Evolutionary conservation across 2,113 vertebrate genomes (phyloP), one percentile per base, ranked within the genome.

Genomic region (Caranx ignobilis): DNA sequence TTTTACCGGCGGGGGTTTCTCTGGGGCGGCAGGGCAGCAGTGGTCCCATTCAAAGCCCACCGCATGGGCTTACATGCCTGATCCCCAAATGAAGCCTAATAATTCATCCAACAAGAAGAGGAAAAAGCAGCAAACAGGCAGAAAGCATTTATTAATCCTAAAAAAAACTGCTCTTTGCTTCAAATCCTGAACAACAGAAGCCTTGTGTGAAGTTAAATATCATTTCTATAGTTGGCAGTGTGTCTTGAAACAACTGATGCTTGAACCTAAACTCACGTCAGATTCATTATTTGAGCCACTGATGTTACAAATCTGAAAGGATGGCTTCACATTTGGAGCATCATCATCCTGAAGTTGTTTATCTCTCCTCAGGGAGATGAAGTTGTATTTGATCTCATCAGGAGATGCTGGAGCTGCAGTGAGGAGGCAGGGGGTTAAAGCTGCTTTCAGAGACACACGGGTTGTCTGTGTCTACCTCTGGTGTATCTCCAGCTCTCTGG

Each of bases 1-100:
- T 93, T 94, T 91, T 77, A 90, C 88, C 89, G 71, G 89, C 82
- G 88, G 92, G 88, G 82, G 89, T 85, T 94, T 93, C 87, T 91
- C 73, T 83, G 81, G 85, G 88, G 82, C 88, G 79, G 79, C 84
- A 86, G 90, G 85, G 86, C 86, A 82, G 84, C 77, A 66, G 78
- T 77, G 80, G 86, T 66, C 82, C 76, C 75, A 89, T 90, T 93
- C 87, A 93, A 77, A 86, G 75, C 75, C 72, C 83, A 70, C 88
- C 75, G 54, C 89, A 81, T 85, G 87, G 69, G 60, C 85, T 74
- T 82, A 80, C 76, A 74, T 3, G 81, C 52, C 84, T 79, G 65
- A 75, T 77, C 82, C 80, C 50, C 45, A 57, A 55, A 83, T 19
- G 11, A 61, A 74, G 57, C 15, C 64, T 75, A 1, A 35, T 77